phyloP scores from a whole-genome alignment of 2,797 vertebrate species.

The Phrynocephalus forsythii region DNA sequence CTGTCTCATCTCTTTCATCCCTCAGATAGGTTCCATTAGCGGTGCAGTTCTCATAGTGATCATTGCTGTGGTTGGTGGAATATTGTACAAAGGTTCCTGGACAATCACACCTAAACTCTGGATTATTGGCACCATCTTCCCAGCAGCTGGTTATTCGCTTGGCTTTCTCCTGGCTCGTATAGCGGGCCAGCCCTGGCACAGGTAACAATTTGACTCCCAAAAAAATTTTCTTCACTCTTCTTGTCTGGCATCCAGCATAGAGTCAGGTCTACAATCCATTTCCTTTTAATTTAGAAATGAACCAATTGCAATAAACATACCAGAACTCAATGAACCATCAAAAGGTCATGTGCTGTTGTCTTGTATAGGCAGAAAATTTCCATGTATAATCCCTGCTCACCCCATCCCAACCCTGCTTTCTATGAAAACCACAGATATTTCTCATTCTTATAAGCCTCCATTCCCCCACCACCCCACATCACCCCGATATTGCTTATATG shows the following conservation, averaged over 20 bases:
- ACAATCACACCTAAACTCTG: slow-evolving; percentile 87
- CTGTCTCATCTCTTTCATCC: background rate
- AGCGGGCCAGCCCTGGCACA: slow-evolving; percentile 89
- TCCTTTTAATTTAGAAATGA: slow-evolving; percentile 13
- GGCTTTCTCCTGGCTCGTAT: slow-evolving; percentile 89
- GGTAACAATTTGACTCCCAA: slow-evolving; percentile 75
- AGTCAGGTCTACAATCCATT: background rate
- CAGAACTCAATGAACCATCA: background rate
- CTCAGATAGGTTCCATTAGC: slow-evolving; percentile 87
- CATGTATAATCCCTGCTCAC: background rate
- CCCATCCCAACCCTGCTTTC: background rate
- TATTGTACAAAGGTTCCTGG: slow-evolving; percentile 95
- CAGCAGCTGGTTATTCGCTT: slow-evolving; percentile 85
- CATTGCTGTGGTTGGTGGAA: slow-evolving; percentile 89
- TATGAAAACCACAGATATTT: background rate
- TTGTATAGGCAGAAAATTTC: background rate
- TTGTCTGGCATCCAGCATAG: background rate
- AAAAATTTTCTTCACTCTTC: background rate
- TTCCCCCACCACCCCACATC: too few species aligned
- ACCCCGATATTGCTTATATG: too few species aligned
- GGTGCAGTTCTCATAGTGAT: slow-evolving; percentile 87
- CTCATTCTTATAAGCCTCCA: too few species aligned
- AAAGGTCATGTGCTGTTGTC: background rate
- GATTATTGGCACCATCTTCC: slow-evolving; percentile 92
- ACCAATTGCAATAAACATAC: background rate